Evolutionary conservation across 2,888 invertebrate species (phyloP).

Genomic region (Parnassius apollo): DNA sequence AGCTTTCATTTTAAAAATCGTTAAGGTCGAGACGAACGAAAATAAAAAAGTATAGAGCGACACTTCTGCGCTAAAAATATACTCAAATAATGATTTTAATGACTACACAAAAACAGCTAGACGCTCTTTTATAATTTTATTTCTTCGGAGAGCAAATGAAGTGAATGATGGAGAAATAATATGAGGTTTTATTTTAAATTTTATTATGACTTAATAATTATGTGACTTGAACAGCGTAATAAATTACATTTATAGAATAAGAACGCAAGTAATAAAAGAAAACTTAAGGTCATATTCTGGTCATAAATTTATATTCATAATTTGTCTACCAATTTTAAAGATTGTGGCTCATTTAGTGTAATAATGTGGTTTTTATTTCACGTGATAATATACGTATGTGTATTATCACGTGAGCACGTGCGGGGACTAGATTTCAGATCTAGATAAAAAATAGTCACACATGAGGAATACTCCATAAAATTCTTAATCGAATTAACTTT

Average conservation of each 20-base stretch:
- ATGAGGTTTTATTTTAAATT: constrained; percentile 40
- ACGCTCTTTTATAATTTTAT: constrained; percentile 23
- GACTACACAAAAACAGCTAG: constrained; percentile 21
- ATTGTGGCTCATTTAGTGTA: too few relatives aligned
- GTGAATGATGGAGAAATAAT: constrained; percentile 49
- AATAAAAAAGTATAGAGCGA: constrained; percentile 18
- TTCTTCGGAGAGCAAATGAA: constrained; percentile 15
- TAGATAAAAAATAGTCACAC: too few relatives aligned
- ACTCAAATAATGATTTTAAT: constrained; percentile 16
- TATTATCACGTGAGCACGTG: too few relatives aligned
- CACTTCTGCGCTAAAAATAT: constrained; percentile 22
- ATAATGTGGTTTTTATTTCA: too few relatives aligned
- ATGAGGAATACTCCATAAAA: too few relatives aligned
- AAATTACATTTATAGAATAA: background rate
- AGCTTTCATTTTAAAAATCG: constrained; percentile 19
- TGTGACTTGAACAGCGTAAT: background rate
- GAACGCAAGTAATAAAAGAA: constrained; percentile 1
- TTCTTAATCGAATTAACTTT: too few relatives aligned
- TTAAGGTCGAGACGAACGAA: constrained; percentile 11
- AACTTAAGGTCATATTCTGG: background rate
- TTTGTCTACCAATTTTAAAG: too few relatives aligned
- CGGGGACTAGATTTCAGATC: too few relatives aligned
- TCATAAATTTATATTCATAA: too few relatives aligned
- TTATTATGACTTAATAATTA: constrained; percentile 19
- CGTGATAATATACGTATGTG: too few relatives aligned